A percentile compares a stretch with the other conserved stretches of the same genome.
phyloP scores from a whole-genome alignment of 2,113 vertebrate genomes.

The Callopanchax toddi region DNA sequence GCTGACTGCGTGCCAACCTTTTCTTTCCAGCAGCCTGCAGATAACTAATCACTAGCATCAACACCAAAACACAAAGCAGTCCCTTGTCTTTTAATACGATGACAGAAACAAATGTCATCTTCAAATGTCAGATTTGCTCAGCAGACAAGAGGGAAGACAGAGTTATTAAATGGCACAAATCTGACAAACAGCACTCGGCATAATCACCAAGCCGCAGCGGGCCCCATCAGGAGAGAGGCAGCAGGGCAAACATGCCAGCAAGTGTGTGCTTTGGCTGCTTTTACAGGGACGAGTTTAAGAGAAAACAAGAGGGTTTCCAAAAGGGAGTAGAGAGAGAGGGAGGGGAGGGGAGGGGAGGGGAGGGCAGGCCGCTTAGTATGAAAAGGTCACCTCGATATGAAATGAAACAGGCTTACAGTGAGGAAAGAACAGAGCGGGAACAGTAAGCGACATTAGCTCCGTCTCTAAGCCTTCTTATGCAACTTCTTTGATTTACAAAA shows the following conservation, averaged over 20 bases:
- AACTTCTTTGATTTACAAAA: constrained; percentile 34
- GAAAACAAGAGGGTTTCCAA: constrained; percentile 36
- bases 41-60: constrained; percentile 73
- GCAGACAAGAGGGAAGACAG: constrained; percentile 64
- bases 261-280: constrained; percentile 16
- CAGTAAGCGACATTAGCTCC: constrained; percentile 70
- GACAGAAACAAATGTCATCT: constrained; percentile 75
- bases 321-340: constrained; percentile 20
- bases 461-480: constrained; percentile 60
- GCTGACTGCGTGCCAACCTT: constrained; percentile 56
- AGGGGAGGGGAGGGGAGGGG: constrained; percentile 36
- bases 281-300: constrained; percentile 39
- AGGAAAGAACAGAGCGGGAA: constrained; percentile 53
- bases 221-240: constrained; percentile 27
- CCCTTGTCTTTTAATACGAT: constrained; percentile 70
- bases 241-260: constrained; percentile 11
- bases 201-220: constrained; percentile 37
- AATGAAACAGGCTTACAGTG: constrained; percentile 68
- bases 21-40: constrained; percentile 55
- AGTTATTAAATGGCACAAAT: constrained; percentile 63
- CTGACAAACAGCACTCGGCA: constrained; percentile 34
- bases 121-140: constrained; percentile 78
- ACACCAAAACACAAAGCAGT: constrained; percentile 44
- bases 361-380: constrained; percentile 45
- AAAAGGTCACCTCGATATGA: constrained; percentile 76